Conservation (phyloP, 2,888 invertebrate species). For the Listrodromus nycthemerus region DNA sequence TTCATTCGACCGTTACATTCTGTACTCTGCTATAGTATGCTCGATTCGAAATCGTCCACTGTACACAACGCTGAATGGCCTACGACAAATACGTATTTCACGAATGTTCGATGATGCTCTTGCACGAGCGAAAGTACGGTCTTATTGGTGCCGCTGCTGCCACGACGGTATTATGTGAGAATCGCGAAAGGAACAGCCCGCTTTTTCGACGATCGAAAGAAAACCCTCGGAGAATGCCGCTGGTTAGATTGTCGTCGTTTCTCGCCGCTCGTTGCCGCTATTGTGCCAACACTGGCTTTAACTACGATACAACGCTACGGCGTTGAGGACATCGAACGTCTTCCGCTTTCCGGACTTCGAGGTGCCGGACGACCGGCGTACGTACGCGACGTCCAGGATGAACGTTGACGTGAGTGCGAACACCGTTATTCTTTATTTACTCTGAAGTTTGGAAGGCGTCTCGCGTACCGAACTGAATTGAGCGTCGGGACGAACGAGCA, state of each 20-base stretch:
- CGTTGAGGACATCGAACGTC: background rate
- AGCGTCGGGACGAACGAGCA: background rate
- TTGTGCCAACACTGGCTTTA: background rate
- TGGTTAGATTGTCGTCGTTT: background rate
- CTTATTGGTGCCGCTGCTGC: background rate
- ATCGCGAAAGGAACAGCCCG: constrained; percentile 6
- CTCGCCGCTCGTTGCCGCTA: constrained; percentile 11
- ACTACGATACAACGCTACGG: constrained; percentile 9
- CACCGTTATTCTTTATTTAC: constrained; percentile 31
- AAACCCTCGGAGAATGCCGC: background rate
- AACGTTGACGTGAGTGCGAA: constrained; percentile 27
- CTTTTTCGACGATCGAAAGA: constrained; percentile 3
- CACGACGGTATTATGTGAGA: background rate
- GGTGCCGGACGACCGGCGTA: constrained; percentile 3
- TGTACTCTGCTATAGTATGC: background rate
- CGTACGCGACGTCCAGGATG: background rate
- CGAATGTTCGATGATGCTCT: constrained; percentile 23
- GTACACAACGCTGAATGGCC: background rate
- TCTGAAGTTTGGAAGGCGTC: background rate
- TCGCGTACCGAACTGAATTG: background rate
- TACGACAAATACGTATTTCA: background rate
- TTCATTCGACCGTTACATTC: background rate
- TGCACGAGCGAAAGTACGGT: background rate
- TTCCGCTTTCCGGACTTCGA: background rate
- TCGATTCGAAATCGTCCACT: background rate